Base-by-base conservation (phyloP, 2,888 invertebrate species). In the Hetaerina titia region DNA sequence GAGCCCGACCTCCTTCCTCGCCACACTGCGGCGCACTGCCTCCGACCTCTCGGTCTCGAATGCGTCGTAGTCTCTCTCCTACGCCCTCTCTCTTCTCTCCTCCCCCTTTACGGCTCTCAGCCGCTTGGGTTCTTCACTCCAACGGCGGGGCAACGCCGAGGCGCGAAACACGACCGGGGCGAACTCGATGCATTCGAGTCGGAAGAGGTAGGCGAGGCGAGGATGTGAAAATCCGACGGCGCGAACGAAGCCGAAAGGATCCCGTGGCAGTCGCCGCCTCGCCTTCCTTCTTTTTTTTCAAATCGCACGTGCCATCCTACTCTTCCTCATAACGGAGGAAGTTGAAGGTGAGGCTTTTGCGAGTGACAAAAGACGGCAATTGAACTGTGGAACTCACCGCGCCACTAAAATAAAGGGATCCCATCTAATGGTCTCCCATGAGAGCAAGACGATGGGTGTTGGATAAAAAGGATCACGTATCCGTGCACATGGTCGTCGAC, bases 21-120 rank as follows among this genome's bases (percentile, higher is more conserved):
- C 31, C 81, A 81, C 81, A 81, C 81, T 81, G 81, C 81, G 81
- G 81, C 81, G 81, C 81, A 81, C 81, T 81, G 31, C 9, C 81
- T 81, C 69, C 69, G 69, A 8, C 69, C 69, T 69, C 22, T 31
- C 81, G 31, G 81, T 31, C 31, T 81, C 81, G 81, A 31, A 22
- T 81, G 81, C 81, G 81, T 15, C 25, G 31, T 81, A 25, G 31
- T 31, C 81, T 31, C 74, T 25, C 25, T 31, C 81, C n/a, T 81
- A 25, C 22, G n/a, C 69, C n/a, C 69, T 2, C 64, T 64, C 64
- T 13, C n/a, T 69, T 4, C n/a, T 69, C 69, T 19, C 63, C 17
- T 19, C 19, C 19, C 63, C 17, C 63, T 63, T 2, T 63, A 15
- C 63, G 17, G 45, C 63, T 13, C 63, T n/a, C 11, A 0, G 22